Evolutionary conservation across 1,140 invertebrate species (phyloP).

Genomic region (Cydia strobilella): DNA sequence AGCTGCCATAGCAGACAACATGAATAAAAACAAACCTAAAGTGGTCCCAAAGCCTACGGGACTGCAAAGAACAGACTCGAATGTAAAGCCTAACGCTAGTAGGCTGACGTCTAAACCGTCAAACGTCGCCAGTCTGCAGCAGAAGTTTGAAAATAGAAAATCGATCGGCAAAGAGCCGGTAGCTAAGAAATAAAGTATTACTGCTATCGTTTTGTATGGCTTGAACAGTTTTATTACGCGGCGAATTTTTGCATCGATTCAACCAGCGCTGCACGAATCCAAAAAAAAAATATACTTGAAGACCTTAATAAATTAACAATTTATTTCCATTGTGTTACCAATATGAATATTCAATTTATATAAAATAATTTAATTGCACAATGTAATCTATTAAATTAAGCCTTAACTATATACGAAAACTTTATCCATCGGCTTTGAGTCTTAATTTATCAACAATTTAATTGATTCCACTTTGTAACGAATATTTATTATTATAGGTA

Average conservation of each 20-base stretch:
- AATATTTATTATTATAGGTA: not conserved
- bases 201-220: slow-evolving; percentile 3
- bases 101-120: slow-evolving; percentile 82
- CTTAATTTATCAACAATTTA: no score
- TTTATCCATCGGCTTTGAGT: no score
- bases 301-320: not conserved
- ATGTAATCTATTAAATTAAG: no score
- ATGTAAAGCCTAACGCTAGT: slow-evolving; percentile 68
- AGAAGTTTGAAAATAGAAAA: slow-evolving; percentile 85
- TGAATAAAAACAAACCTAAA: slow-evolving; percentile 73
- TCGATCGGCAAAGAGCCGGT: slow-evolving; percentile 67
- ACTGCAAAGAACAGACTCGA: slow-evolving; percentile 65
- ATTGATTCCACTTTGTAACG: no score
- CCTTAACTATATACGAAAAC: no score
- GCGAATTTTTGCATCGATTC: not conserved
- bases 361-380: no score
- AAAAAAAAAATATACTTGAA: not conserved
- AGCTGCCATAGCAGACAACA: slow-evolving; percentile 69
- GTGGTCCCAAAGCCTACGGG: slow-evolving; percentile 67
- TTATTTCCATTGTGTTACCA: not conserved
- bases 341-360: not conserved
- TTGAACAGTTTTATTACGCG: not conserved
- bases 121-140: slow-evolving; percentile 86
- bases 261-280: not conserved
- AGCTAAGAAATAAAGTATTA: slow-evolving; percentile 58